Evolutionary conservation across 1,140 invertebrate species (phyloP), one percentile per base, ranked within the genome.

Genomic region (Spodoptera litura): DNA sequence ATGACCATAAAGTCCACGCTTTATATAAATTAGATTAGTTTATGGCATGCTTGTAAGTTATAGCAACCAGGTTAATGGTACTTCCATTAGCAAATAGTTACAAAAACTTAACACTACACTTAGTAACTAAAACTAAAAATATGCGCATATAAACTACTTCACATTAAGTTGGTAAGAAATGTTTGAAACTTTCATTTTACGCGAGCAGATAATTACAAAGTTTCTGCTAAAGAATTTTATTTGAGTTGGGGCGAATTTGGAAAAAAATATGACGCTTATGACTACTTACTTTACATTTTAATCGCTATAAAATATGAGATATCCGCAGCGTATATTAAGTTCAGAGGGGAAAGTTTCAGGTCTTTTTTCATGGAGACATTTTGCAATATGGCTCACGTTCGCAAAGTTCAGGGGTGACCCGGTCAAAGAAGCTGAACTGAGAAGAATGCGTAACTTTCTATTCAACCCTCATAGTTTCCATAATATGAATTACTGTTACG

Each of bases 341-440:
- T 64, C 58, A 81, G 78, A 82, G 82, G 80, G 83, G 79, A 86
- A 89, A 91, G 83, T 90, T 89, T 85, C 80, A 78, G 84, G 86
- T 83, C 81, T 83, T 84, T 89, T 88, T 87, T 87, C 82, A 86
- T 83, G 82, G 80, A 83, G 83, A 89, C 84, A 87, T 84, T 86
- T 64, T 82, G 80, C 87, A 87, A 85, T 89, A 89, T 87, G 86
- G 84, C 73, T 70, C 62, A 81, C 81, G 83, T 84, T 85, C 80
- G 62, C 49, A 83, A 87, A 88, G 81, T 89, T 88, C 80, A 72
- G 52, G 76, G 81, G 76, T 84, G 78, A 82, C 81, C 81, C 79
- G 81, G 84, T 87, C 82, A 87, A 83, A 85, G 77, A 75, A 83
- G 71, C 62, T 74, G 51, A 53, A 31, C 66, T 5, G 49, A 31